A percentile compares a stretch with the other conserved stretches of the same genome.
Evolutionary conservation across 2,888 invertebrate species (phyloP).

Genomic region (Liposcelis brunnea): DNA sequence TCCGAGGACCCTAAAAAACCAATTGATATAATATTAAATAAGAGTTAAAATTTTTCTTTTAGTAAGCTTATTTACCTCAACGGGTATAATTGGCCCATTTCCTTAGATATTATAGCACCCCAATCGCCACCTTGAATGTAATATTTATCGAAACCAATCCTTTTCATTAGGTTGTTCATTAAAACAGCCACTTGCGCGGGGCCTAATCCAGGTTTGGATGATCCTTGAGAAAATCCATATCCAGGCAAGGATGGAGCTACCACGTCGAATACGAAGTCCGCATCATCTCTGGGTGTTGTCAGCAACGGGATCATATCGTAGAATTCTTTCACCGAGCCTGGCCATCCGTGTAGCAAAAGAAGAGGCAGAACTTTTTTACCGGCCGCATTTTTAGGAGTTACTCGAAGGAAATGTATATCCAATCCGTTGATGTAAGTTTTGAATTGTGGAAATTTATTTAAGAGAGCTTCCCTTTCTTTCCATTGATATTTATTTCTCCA

Average conservation of each 20-base stretch:
- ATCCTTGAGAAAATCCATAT: conserved; percentile 3
- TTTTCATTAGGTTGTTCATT: conserved; percentile 27
- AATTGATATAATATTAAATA: neutral
- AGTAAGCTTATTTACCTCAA: conserved; percentile 21
- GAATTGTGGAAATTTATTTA: conserved; percentile 63
- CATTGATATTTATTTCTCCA: conserved; percentile 68
- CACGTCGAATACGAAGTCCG: conserved; percentile 18
- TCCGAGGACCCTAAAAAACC: conserved; percentile 31
- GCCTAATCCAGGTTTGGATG: conserved; percentile 19
- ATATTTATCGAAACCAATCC: conserved; percentile 27
- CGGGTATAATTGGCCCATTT: conserved; percentile 28
- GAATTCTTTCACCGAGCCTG: conserved; percentile 33
- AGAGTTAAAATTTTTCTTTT: conserved; percentile 7
- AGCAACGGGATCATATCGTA: conserved; percentile 26
- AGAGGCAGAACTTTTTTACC: conserved; percentile 22
- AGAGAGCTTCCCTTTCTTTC: conserved; percentile 41
- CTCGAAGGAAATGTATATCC: conserved; percentile 31
- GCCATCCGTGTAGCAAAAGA: conserved; percentile 34
- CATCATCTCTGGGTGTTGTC: conserved; percentile 16
- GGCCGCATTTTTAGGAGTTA: conserved; percentile 22
- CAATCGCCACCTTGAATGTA: conserved; percentile 33
- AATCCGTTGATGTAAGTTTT: conserved; percentile 56
- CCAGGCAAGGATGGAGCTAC: conserved; percentile 15
- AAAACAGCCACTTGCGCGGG: conserved; percentile 16
- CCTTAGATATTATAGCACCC: conserved; percentile 27